Evolutionary conservation across 2,113 vertebrate genomes (phyloP).

Genomic region (Pelusios castaneus): DNA sequence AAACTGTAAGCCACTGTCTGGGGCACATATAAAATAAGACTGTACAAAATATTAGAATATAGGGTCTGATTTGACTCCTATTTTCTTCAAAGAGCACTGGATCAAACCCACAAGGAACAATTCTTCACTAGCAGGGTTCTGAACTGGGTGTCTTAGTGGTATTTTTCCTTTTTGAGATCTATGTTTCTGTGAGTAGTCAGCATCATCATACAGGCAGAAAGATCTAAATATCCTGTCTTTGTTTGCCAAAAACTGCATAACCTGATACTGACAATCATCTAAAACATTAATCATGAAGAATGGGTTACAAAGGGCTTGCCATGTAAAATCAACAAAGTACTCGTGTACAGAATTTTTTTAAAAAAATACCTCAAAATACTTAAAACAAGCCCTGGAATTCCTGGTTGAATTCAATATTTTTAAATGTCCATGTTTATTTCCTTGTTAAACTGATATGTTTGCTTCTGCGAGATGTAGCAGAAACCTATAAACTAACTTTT

Average conservation of each 20-base stretch:
- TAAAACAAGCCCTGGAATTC: slow-evolving; percentile 40
- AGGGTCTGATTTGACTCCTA: not conserved
- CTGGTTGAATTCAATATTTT: slow-evolving; percentile 9
- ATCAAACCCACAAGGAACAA: not conserved
- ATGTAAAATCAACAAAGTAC: slow-evolving; percentile 18
- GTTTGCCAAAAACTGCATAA: not conserved
- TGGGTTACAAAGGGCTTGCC: not conserved
- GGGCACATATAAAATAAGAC: not conserved
- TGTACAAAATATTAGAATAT: not conserved
- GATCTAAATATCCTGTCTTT: not conserved
- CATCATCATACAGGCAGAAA: not conserved
- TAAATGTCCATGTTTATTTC: slow-evolving; percentile 34
- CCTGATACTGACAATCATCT: slow-evolving; percentile 9
- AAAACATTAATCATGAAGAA: slow-evolving; percentile 30
- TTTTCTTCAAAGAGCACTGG: not conserved
- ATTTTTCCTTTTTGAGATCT: not conserved
- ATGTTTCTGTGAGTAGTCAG: not conserved
- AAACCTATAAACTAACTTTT: slow-evolving; percentile 42
- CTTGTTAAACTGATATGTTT: slow-evolving; percentile 47
- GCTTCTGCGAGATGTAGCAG: slow-evolving; percentile 57
- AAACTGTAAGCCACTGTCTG: not conserved
- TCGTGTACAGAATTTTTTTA: slow-evolving; percentile 1
- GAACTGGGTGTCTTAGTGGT: not conserved
- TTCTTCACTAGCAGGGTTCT: not conserved
- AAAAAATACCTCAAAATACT: slow-evolving; percentile 35